These are phyloP conservation scores for Callionymus lyra DNA, from an alignment of 2,113 vertebrate genomes.

Conservation along the genomic window DNA sequence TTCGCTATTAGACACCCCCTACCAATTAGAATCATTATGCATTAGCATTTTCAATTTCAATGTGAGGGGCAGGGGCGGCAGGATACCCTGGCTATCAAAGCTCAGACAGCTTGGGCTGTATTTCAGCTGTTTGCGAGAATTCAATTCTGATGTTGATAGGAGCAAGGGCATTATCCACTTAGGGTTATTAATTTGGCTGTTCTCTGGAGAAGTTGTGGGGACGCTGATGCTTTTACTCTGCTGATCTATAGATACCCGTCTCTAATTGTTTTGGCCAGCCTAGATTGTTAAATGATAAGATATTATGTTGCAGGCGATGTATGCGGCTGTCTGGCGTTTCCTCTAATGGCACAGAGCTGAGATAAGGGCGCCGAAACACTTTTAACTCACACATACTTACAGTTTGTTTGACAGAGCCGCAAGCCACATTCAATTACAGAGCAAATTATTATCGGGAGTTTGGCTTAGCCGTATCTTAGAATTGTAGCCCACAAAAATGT, in stretches of 20 bases:
- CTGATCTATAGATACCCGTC: slow-evolving; percentile 62
- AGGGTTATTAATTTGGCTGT: slow-evolving; percentile 72
- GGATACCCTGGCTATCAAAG: slow-evolving; percentile 37
- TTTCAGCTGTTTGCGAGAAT: slow-evolving; percentile 59
- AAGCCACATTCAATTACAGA: slow-evolving; percentile 33
- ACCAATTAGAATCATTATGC: slow-evolving; percentile 38
- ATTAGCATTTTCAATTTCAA: slow-evolving; percentile 54
- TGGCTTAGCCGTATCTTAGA: too few relatives aligned
- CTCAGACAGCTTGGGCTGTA: slow-evolving; percentile 24
- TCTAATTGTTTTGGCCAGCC: slow-evolving; percentile 76
- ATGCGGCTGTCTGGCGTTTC: slow-evolving; percentile 42
- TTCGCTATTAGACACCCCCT: slow-evolving; percentile 33
- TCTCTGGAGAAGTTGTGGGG: slow-evolving; percentile 63
- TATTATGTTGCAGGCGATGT: slow-evolving; percentile 67
- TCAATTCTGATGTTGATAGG: slow-evolving; percentile 72
- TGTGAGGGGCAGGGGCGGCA: slow-evolving; percentile 16
- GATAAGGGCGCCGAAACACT: slow-evolving; percentile 25
- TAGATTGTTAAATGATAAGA: slow-evolving; percentile 61
- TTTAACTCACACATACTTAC: slow-evolving; percentile 51
- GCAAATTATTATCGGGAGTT: slow-evolving; percentile 16
- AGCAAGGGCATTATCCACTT: slow-evolving; percentile 71
- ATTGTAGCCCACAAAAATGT: too few relatives aligned
- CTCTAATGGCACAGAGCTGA: slow-evolving; percentile 38
- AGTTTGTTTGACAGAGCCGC: slow-evolving; percentile 39
- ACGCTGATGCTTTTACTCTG: slow-evolving; percentile 65